Evolutionary conservation across 2,888 invertebrate species (phyloP).

Genomic region (Epinotia brunnichana): DNA sequence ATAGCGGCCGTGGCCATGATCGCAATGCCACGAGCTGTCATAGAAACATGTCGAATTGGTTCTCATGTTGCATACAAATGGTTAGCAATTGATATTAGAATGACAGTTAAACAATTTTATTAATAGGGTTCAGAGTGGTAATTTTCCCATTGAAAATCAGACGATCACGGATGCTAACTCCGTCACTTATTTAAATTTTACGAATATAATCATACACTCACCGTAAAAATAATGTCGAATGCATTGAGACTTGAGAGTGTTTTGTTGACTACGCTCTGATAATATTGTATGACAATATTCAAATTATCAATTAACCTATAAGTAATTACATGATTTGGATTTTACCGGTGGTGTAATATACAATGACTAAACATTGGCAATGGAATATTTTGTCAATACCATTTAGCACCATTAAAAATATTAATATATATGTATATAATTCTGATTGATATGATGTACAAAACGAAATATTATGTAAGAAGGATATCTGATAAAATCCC

Average conservation of each 20-base stretch:
- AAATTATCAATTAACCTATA: not conserved
- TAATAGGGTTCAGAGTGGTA: too few species aligned
- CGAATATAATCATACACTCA: too few species aligned
- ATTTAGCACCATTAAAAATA: constrained; percentile 42
- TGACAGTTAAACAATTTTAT: too few species aligned
- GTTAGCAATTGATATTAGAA: not conserved
- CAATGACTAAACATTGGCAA: constrained; percentile 13
- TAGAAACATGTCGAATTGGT: not conserved
- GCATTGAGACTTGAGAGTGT: too few species aligned
- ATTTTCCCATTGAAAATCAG: too few species aligned
- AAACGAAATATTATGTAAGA: constrained; percentile 27
- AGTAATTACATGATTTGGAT: constrained; percentile 1
- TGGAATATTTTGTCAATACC: not conserved
- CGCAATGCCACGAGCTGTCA: not conserved
- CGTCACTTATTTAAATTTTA: too few species aligned
- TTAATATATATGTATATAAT: constrained; percentile 13
- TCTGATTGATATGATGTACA: constrained; percentile 36
- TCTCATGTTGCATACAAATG: not conserved
- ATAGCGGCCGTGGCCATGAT: not conserved
- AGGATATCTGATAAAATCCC: constrained; percentile 39
- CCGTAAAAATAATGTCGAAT: too few species aligned
- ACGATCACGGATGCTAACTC: too few species aligned
- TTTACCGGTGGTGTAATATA: constrained; percentile 10
- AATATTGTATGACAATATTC: too few species aligned
- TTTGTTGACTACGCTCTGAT: too few species aligned